Evolutionary conservation across 1,140 invertebrate species (phyloP).

Genomic region (Drosophila melanica): DNA sequence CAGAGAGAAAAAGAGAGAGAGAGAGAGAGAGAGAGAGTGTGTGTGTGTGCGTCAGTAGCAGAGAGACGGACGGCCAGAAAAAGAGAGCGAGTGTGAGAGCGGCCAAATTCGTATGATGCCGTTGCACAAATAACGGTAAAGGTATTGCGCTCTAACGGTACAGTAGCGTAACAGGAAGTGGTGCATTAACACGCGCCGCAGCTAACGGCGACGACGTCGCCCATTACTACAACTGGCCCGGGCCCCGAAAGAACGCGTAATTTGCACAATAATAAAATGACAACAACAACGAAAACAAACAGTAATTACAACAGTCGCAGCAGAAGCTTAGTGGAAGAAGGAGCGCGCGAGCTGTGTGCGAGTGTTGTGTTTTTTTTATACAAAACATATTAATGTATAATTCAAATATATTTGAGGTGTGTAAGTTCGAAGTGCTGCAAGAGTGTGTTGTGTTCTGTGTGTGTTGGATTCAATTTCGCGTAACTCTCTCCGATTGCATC

Average conservation of each 20-base stretch:
- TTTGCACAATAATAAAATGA: slow-evolving; percentile 49
- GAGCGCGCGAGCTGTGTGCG: slow-evolving; percentile 14
- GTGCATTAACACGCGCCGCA: slow-evolving; percentile 81
- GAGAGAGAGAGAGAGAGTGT: not conserved
- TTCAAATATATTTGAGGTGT: too few relatives aligned
- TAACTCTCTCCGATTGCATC: slow-evolving; percentile 56
- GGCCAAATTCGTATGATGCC: slow-evolving; percentile 55
- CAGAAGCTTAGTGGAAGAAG: not conserved
- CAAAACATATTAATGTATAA: not conserved
- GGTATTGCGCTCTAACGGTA: slow-evolving; percentile 59
- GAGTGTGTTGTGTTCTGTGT: slow-evolving; percentile 6
- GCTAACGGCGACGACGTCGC: slow-evolving; percentile 36
- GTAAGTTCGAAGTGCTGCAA: not conserved
- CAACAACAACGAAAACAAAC: slow-evolving; percentile 40
- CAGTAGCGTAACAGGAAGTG: slow-evolving; percentile 83
- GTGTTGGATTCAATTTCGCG: slow-evolving; percentile 35
- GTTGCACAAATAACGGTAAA: slow-evolving; percentile 69
- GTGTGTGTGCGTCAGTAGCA: slow-evolving; percentile 8
- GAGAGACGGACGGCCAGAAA: slow-evolving; percentile 32
- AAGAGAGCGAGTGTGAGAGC: slow-evolving; percentile 15
- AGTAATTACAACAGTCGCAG: slow-evolving; percentile 6
- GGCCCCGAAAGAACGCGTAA: slow-evolving; percentile 52
- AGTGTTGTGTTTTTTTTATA: not conserved
- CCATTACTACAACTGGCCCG: slow-evolving; percentile 31
- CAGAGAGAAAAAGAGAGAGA: not conserved